These are phyloP conservation scores for Catharus bicknelli DNA, from an alignment of 2,113 vertebrate species.

Conservation along the genomic window DNA sequence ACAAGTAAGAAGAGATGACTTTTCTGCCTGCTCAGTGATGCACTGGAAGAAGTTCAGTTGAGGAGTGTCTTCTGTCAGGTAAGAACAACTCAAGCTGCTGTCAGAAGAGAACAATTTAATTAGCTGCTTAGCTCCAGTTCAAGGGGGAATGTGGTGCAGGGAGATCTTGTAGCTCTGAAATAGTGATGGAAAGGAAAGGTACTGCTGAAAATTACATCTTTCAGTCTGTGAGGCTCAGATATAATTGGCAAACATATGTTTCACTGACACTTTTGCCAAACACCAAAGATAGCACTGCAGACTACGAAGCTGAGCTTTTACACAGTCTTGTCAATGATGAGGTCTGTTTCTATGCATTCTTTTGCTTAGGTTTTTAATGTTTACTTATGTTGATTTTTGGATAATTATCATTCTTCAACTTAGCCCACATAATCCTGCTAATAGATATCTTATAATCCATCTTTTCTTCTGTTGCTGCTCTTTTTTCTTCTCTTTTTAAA, in stretches of 20 bases:
- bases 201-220: background rate
- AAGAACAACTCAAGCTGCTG: background rate
- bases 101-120: constrained; percentile 17
- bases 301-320: background rate
- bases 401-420: background rate
- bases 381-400: background rate
- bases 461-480: background rate
- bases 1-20: background rate
- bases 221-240: background rate
- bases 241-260: background rate
- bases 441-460: background rate
- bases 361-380: background rate
- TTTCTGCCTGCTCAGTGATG: background rate
- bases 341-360: background rate
- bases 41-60: background rate
- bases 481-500: background rate
- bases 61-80: background rate
- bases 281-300: background rate
- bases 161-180: background rate
- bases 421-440: background rate
- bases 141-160: background rate
- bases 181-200: background rate
- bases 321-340: accelerated
- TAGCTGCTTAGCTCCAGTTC: background rate
- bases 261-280: background rate